These are phyloP conservation scores for Porites evermanni DNA, from an alignment of 92 coral and sea anemone species.

Conservation along the genomic window DNA sequence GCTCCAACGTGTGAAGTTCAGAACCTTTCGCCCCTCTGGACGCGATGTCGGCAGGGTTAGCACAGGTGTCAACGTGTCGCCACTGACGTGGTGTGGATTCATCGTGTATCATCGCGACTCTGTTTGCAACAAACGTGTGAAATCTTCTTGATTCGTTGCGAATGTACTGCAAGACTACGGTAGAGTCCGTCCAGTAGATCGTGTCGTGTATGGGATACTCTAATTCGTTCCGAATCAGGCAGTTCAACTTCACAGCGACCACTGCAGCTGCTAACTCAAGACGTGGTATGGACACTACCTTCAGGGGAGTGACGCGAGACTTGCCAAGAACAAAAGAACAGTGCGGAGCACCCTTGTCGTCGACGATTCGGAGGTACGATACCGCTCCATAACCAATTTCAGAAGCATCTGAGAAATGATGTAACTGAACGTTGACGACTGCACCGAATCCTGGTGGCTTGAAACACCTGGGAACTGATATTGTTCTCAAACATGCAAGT, in stretches of 20 bases:
- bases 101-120: slow-evolving; percentile 41
- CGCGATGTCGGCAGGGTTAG: slow-evolving; percentile 22
- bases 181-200: slow-evolving; percentile 53
- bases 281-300: slow-evolving; percentile 38
- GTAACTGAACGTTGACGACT: slow-evolving; percentile 22
- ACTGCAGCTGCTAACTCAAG: slow-evolving; percentile 53
- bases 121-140: slow-evolving; percentile 52
- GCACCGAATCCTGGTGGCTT: slow-evolving; percentile 27
- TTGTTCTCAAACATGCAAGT: slow-evolving; percentile 13
- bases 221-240: slow-evolving; percentile 14
- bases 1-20: slow-evolving; percentile 3
- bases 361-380: slow-evolving; percentile 32
- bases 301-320: slow-evolving; percentile 38
- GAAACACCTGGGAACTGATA: slow-evolving; percentile 20
- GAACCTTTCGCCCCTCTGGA: background rate
- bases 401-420: slow-evolving; percentile 43
- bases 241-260: slow-evolving; percentile 21
- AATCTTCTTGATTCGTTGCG: slow-evolving; percentile 31
- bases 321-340: slow-evolving; percentile 4
- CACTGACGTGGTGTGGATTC: slow-evolving; percentile 35
- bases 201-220: slow-evolving; percentile 11
- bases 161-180: slow-evolving; percentile 41
- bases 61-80: slow-evolving; percentile 21
- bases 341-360: slow-evolving; percentile 22
- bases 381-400: slow-evolving; percentile 49